These are phyloP conservation scores for Acipenser oxyrinchus DNA, from an alignment of 2,797 vertebrate genomes.

Conservation along the genomic window DNA sequence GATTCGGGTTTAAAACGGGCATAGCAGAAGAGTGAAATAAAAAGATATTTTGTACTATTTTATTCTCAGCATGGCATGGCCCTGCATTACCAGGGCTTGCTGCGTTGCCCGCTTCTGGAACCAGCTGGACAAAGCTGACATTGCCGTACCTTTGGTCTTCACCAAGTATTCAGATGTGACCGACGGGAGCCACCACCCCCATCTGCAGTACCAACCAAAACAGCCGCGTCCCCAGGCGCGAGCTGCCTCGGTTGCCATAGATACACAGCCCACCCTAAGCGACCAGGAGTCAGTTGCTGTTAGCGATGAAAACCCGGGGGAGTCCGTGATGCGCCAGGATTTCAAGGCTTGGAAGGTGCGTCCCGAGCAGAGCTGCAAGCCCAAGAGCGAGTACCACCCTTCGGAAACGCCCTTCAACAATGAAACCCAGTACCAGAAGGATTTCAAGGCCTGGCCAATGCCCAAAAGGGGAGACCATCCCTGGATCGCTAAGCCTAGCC, in stretches of 20 bases:
- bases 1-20: too few relatives aligned
- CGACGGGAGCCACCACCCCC: constrained; percentile 63
- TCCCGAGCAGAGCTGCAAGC: constrained; percentile 86
- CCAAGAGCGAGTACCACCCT: constrained; percentile 81
- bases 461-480: constrained; percentile 82
- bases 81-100: constrained; percentile 93
- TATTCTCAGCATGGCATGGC: constrained; percentile 81
- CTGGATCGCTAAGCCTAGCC: constrained; percentile 81
- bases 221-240: constrained; percentile 45
- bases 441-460: constrained; percentile 90
- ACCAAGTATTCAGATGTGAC: constrained; percentile 87
- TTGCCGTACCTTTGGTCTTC: constrained; percentile 88
- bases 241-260: constrained; percentile 61
- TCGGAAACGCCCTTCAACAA: constrained; percentile 82
- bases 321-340: constrained; percentile 91
- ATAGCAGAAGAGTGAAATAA: too few relatives aligned
- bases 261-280: constrained; percentile 64
- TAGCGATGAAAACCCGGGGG: constrained; percentile 50
- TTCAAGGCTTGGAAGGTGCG: constrained; percentile 85
- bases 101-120: constrained; percentile 97
- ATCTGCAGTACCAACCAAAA: constrained; percentile 54
- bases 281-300: constrained; percentile 42
- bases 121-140: constrained; percentile 94
- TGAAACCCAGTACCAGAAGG: constrained; percentile 95
- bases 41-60: not conserved